Conservation (phyloP, 2,113 vertebrate genomes). For the Smithornis capensis region DNA sequence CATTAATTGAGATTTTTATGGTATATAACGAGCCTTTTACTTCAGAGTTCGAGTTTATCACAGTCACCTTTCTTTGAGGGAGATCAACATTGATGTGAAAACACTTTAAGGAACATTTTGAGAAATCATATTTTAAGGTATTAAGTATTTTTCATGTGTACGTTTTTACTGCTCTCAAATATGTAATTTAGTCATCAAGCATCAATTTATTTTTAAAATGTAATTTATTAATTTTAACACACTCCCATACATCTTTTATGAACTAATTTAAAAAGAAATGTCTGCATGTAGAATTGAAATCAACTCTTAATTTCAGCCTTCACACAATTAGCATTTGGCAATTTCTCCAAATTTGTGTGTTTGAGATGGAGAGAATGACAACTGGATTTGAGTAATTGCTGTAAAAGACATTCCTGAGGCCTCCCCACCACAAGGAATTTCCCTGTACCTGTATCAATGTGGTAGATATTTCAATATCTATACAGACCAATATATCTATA, state of each 20-base stretch:
- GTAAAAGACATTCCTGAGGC: neutral
- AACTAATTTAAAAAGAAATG: neutral
- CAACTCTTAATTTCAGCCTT: neutral
- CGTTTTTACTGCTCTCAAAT: neutral
- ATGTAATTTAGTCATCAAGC: neutral
- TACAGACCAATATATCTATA: neutral
- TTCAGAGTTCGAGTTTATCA: neutral
- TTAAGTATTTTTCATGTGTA: neutral
- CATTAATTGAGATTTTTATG: neutral
- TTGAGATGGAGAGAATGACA: neutral
- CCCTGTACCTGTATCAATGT: neutral
- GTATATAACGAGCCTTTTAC: neutral
- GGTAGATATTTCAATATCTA: neutral
- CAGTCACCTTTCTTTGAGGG: neutral
- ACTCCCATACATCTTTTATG: neutral
- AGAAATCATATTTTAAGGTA: neutral
- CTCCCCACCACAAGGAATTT: neutral
- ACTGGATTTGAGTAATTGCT: neutral
- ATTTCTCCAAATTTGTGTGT: neutral
- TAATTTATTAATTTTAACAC: neutral
- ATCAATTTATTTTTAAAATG: neutral
- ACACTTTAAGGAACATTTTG: neutral
- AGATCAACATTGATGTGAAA: neutral
- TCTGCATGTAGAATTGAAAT: neutral
- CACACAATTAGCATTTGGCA: neutral